Percentiles rank a stretch among this genome's conserved stretches.
These are phyloP conservation scores for Colistium nudipinnis DNA, from an alignment of 2,113 vertebrate species.

Conservation along the genomic window DNA sequence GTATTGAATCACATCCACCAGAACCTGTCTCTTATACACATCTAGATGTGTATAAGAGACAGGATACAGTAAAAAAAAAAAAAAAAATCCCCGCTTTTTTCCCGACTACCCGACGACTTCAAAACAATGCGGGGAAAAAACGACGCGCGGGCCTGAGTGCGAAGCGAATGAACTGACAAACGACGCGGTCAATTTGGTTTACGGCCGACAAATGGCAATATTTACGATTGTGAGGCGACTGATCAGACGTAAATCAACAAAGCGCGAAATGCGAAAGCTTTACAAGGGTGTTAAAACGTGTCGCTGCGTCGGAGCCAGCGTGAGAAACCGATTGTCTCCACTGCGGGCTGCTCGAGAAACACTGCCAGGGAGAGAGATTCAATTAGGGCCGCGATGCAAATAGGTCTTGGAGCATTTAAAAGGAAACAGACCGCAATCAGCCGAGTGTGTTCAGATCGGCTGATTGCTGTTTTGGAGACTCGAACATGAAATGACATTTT, in stretches of 20 bases:
- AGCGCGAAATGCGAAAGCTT: conserved; percentile 64
- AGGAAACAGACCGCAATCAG: conserved; percentile 73
- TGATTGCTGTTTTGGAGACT: conserved; percentile 63
- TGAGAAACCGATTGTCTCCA: conserved; percentile 69
- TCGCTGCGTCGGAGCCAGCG: conserved; percentile 60
- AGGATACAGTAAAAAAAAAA: too few species aligned
- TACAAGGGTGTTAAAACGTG: conserved; percentile 67
- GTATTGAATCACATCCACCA: not conserved
- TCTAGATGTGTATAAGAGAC: too few species aligned
- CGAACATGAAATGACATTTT: conserved; percentile 36
- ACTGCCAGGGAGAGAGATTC: conserved; percentile 66
- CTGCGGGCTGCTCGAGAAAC: conserved; percentile 67
- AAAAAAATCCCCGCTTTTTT: too few species aligned
- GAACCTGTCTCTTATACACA: too few species aligned
- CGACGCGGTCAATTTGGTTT: conserved; percentile 59
- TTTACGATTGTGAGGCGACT: conserved; percentile 61
- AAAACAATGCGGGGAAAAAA: conserved; percentile 34
- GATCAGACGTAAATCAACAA: conserved; percentile 72
- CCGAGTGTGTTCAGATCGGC: conserved; percentile 54
- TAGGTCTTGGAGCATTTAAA: conserved; percentile 73
- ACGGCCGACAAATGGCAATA: conserved; percentile 63
- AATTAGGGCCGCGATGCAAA: conserved; percentile 73
- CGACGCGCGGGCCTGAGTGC: conserved; percentile 25
- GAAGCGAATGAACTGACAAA: conserved; percentile 50
- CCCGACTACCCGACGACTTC: conserved; percentile 53